Evolutionary conservation across 2,113 vertebrate species (phyloP), one percentile per base, ranked within the genome.

Genomic region (Perccottus glenii): DNA sequence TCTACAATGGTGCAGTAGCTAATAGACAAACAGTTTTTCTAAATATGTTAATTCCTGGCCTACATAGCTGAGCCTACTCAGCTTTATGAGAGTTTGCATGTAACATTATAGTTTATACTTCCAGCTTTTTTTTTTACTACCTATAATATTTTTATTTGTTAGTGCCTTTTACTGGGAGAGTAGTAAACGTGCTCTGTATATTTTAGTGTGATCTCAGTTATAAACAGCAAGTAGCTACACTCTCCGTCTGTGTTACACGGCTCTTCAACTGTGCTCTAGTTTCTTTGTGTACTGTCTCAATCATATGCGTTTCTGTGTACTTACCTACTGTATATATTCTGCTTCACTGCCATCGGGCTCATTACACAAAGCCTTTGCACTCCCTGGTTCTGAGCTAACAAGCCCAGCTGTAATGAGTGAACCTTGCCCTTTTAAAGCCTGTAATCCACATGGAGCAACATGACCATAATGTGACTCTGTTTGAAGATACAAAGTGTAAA

Each of bases 331-430:
- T 74, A 56, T 73, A 64, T 52, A 66, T 78, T 85, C 70, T 70
- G 79, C 84, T 77, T 78, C 55, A 16, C 73, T 70, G 59, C 64
- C 61, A 57, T 67, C 77, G 68, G 75, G 47, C 63, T 73, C 75
- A 70, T 85, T 84, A 78, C 77, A 67, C 72, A 78, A 81, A 64
- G 47, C 64, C 60, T 36, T 65, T 70, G 61, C 65, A 53, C 58
- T 66, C 45, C 10, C 42, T 6, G 53, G 63, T 55, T 69, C 82
- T 74, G 44, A 35, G 49, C 74, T 79, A 88, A 87, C 86, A 87
- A 82, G 52, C 19, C 27, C 8, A 27, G 58, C 10, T 12, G 11
- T 32, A 55, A 52, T 47, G 33, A 48, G 58, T 69, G 66, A 85
- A 85, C 85, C 47, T 73, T 71, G 70, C 40, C 77, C 69, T 68